Evolutionary conservation across 2,888 invertebrate species (phyloP).

Genomic region (Dryocosmus kuriphilus): DNA sequence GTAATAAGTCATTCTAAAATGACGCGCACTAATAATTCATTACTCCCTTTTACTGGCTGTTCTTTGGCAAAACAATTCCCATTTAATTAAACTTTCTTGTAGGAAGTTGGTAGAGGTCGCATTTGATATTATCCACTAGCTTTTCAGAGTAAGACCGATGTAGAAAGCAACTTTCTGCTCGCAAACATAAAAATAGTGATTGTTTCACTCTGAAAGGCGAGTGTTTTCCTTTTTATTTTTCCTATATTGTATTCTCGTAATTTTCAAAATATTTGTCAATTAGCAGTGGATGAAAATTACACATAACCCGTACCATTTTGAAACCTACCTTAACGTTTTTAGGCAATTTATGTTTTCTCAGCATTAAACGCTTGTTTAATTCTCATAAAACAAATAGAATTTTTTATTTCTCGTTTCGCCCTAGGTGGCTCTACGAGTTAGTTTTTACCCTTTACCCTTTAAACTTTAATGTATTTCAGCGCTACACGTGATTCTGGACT

Average conservation of each 20-base stretch:
- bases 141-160: not conserved
- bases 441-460: too few species aligned
- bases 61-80: slow-evolving; percentile 2
- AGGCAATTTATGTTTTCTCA: not conserved
- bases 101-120: not conserved
- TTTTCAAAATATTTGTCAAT: not conserved
- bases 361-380: not conserved
- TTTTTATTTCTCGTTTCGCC: too few species aligned
- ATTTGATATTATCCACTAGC: not conserved
- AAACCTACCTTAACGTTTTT: not conserved
- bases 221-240: not conserved
- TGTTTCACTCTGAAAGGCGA: not conserved
- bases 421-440: too few species aligned
- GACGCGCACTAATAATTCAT: slow-evolving; percentile 1
- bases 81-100: not conserved
- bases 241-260: too few species aligned
- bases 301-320: not conserved
- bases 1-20: not conserved
- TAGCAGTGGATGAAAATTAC: not conserved
- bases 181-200: not conserved
- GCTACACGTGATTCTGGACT: too few species aligned
- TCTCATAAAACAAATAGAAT: too few species aligned
- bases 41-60: not conserved
- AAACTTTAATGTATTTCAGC: too few species aligned
- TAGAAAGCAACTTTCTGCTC: slow-evolving; percentile 16